Conservation (phyloP, 2,797 vertebrate genomes). For the Tenualosa ilisha region DNA sequence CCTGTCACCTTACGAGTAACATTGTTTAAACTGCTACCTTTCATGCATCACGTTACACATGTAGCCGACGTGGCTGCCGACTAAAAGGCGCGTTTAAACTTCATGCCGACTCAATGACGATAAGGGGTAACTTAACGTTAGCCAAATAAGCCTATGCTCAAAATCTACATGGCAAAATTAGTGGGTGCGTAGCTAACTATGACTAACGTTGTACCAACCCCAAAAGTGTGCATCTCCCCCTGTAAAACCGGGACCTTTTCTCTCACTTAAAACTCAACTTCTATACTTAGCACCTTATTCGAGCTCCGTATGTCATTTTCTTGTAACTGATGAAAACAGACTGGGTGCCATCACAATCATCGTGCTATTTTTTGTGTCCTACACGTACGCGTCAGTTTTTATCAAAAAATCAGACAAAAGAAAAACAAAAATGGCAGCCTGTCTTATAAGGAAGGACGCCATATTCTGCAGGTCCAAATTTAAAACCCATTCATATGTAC, state of each 20-base stretch:
- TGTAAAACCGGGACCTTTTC: slow-evolving; percentile 3
- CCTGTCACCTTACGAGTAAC: not conserved
- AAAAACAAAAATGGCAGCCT: slow-evolving; percentile 98
- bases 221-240: slow-evolving; percentile 7
- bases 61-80: not conserved
- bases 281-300: not conserved
- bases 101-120: not conserved
- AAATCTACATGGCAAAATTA: not conserved
- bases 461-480: slow-evolving; percentile 93
- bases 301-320: not conserved
- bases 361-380: not conserved
- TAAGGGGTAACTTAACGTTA: too few species aligned
- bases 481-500: slow-evolving; percentile 52
- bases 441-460: slow-evolving; percentile 93
- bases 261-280: slow-evolving; percentile 1
- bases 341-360: not conserved
- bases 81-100: not conserved
- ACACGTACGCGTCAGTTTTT: slow-evolving; percentile 62
- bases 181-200: not conserved
- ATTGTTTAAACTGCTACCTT: slow-evolving; percentile 2
- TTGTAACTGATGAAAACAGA: not conserved
- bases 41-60: not conserved
- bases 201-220: not conserved
- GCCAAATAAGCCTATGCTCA: not conserved
- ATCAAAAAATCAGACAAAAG: slow-evolving; percentile 97